Percentiles rank a stretch among this genome's conserved stretches.
These are phyloP conservation scores for Carcinoscorpius rotundicauda DNA, from an alignment of 1,140 invertebrate species.

Conservation along the genomic window DNA sequence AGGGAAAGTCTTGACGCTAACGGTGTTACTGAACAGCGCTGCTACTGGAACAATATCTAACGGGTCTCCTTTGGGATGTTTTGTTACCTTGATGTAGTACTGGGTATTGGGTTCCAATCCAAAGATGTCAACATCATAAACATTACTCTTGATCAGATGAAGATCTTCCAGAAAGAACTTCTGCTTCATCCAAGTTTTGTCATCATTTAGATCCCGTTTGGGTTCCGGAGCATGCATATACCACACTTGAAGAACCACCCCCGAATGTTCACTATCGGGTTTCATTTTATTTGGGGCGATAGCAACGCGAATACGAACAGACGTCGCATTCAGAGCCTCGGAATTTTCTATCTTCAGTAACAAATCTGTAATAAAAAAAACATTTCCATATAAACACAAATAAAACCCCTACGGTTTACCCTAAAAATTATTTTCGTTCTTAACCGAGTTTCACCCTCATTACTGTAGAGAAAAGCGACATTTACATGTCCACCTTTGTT, in stretches of 20 bases:
- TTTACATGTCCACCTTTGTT: too few species aligned
- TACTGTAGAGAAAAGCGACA: too few species aligned
- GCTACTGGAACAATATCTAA: background rate
- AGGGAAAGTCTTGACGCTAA: slow-evolving; percentile 22
- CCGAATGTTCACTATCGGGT: background rate
- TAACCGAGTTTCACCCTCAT: too few species aligned
- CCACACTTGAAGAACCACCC: slow-evolving; percentile 10
- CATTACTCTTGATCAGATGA: slow-evolving; percentile 9
- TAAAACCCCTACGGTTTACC: too few species aligned
- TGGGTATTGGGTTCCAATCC: slow-evolving; percentile 57
- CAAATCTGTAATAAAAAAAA: slow-evolving; percentile 3
- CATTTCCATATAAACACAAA: too few species aligned
- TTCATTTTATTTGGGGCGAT: background rate
- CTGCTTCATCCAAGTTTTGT: slow-evolving; percentile 58
- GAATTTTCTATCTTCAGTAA: slow-evolving; percentile 30
- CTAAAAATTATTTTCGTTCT: too few species aligned
- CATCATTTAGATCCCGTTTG: slow-evolving; percentile 10
- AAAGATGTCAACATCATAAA: slow-evolving; percentile 40
- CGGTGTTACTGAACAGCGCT: slow-evolving; percentile 19
- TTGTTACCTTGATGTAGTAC: slow-evolving; percentile 40
- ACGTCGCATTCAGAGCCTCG: slow-evolving; percentile 48
- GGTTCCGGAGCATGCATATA: slow-evolving; percentile 4
- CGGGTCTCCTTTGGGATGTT: slow-evolving; percentile 4
- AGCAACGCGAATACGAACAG: slow-evolving; percentile 57
- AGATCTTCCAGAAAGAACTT: slow-evolving; percentile 49